These are phyloP conservation scores for Spisula solida DNA, from an alignment of 2,888 invertebrate genomes.

Conservation along the genomic window DNA sequence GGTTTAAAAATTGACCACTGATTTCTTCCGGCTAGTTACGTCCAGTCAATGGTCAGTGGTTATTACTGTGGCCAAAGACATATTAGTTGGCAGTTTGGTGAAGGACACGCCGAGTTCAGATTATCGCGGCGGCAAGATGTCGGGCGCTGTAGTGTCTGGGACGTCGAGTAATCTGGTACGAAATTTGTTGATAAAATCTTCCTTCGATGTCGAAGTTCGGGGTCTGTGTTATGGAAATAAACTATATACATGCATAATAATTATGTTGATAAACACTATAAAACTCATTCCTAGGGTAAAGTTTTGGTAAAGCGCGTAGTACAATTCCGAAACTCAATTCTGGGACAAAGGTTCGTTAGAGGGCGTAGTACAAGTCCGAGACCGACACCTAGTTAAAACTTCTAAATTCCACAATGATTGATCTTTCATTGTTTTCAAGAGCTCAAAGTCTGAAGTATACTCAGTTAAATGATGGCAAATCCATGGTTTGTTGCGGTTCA, in stretches of 20 bases:
- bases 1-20: conserved; percentile 48
- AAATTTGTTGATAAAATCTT: neutral
- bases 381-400: neutral
- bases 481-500: too few species aligned
- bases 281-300: neutral
- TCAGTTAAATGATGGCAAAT: too few species aligned
- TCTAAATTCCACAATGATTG: neutral
- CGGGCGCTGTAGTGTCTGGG: conserved; percentile 49
- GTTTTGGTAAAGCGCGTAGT: neutral
- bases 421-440: neutral
- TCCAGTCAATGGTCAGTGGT: conserved; percentile 45
- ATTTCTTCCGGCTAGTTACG: conserved; percentile 51
- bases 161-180: conserved; percentile 12
- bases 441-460: too few species aligned
- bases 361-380: neutral
- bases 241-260: neutral
- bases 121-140: conserved; percentile 57
- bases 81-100: neutral
- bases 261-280: neutral
- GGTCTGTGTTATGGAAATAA: conserved; percentile 3
- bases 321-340: neutral
- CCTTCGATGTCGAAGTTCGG: neutral
- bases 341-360: neutral
- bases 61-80: conserved; percentile 15
- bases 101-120: conserved; percentile 28